Percentiles rank a stretch among this genome's conserved stretches.
Evolutionary conservation across 2,888 invertebrate species (phyloP).

Genomic region (Bembecia ichneumoniformis): DNA sequence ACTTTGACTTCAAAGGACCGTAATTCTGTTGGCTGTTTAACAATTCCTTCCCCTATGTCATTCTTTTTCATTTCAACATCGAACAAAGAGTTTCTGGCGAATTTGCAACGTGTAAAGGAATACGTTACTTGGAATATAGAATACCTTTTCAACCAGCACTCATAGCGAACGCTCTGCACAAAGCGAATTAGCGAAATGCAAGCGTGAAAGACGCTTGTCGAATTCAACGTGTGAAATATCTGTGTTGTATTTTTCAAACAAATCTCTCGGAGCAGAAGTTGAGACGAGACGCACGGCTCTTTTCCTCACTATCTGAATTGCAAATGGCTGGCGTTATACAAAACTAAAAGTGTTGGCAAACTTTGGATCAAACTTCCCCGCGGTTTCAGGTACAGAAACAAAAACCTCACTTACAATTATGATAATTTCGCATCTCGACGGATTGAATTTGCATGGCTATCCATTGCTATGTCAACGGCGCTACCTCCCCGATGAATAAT

Average conservation of each 20-base stretch:
- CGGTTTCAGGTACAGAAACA: slow-evolving; percentile 62
- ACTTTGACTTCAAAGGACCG: too few species aligned
- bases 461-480: slow-evolving; percentile 68
- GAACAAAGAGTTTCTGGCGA: too few species aligned
- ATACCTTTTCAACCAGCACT: too few species aligned
- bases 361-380: slow-evolving; percentile 66
- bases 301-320: slow-evolving; percentile 67
- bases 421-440: slow-evolving; percentile 67
- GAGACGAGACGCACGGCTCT: slow-evolving; percentile 51
- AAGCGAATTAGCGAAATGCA: too few species aligned
- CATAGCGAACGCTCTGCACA: too few species aligned
- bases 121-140: too few species aligned
- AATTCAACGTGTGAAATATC: slow-evolving; percentile 36
- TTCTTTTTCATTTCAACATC: too few species aligned
- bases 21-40: too few species aligned
- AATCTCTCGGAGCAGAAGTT: slow-evolving; percentile 50
- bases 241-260: slow-evolving; percentile 58
- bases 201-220: slow-evolving; percentile 27
- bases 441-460: slow-evolving; percentile 71
- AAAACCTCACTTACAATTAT: slow-evolving; percentile 71
- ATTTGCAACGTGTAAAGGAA: too few species aligned
- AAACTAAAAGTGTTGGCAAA: slow-evolving; percentile 71
- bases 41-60: too few species aligned
- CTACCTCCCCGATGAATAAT: slow-evolving; percentile 65
- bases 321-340: slow-evolving; percentile 64